phyloP scores from a whole-genome alignment of 2,888 invertebrate species.

The Metellina segmentata region DNA sequence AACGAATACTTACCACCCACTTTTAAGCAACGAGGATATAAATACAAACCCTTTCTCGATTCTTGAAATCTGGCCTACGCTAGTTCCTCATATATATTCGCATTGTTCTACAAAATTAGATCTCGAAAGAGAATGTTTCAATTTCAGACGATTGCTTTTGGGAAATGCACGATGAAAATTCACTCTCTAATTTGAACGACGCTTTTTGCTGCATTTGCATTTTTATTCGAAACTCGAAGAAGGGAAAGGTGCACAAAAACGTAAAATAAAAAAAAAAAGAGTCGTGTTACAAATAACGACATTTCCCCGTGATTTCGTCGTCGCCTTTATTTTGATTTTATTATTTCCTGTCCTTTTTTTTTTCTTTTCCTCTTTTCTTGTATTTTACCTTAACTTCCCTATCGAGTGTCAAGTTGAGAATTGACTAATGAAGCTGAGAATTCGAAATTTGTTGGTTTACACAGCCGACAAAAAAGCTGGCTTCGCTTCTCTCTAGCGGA shows the following conservation, averaged over 20 bases:
- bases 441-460: constrained; percentile 68
- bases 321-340: constrained; percentile 52
- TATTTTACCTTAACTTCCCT: constrained; percentile 50
- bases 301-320: constrained; percentile 48
- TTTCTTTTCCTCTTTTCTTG: background rate
- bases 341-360: constrained; percentile 1
- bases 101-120: constrained; percentile 56
- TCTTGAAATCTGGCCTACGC: no score
- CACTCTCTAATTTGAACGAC: constrained; percentile 25
- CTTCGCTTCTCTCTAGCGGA: constrained; percentile 20
- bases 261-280: background rate
- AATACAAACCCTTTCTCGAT: no score
- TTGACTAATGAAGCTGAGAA: constrained; percentile 70
- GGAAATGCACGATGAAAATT: constrained; percentile 39
- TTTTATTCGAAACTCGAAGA: background rate
- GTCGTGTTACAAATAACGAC: constrained; percentile 50
- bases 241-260: constrained; percentile 3
- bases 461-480: constrained; percentile 27
- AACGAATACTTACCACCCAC: no score
- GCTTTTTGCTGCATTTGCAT: constrained; percentile 30
- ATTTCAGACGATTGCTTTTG: constrained; percentile 55
- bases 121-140: constrained; percentile 66
- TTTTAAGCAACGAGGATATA: no score
- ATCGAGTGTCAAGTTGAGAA: constrained; percentile 48
- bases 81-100: background rate